Evolutionary conservation across 2,888 invertebrate genomes (phyloP), one percentile per base, ranked within the genome.

Genomic region (Synanthedon formicaeformis): DNA sequence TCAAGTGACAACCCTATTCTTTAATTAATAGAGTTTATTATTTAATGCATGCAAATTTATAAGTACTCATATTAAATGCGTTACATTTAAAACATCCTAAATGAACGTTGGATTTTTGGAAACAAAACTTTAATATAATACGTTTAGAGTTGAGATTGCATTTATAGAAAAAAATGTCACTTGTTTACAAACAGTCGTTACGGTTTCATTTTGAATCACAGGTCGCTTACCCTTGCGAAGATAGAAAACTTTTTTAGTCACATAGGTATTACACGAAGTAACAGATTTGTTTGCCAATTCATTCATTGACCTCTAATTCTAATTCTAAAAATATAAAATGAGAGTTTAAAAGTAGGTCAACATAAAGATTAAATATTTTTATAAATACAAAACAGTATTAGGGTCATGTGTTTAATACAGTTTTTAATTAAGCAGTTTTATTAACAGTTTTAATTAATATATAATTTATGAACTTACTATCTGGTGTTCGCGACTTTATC

Each of bases 221-320:
- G 79, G 79, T 80, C 79, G 74, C 75, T 79, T 80, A 80, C 79
- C 79, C 77, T 75, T 67, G 67, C 71, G 66, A 59, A 64, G 73
- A 69, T 65, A 66, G 71, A 72, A 78, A 78, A 78, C 76, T 45
- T n/a, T 45, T 13, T 45, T 45, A 45, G 45, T 34, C 34, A 34
- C 6, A 45, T 45, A 45, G 14, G 4, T 45, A 45, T 13, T 45
- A 14, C 41, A 41, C 3, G 13, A n/a, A 41, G 41, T 41, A 13
- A n/a, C n/a, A 45, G 13, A n/a, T 6, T 45, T 45, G 13, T 45
- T 45, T 13, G 14, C 6, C 45, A 14, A 13, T 45, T 14, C 45
- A 14, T 45, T 45, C 45, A 14, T 45, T 45, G 45, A 45, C 45
- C 45, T 45, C 6, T 12, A 13, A 14, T 11, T 45, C 45, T 14